These are phyloP conservation scores for Zoanthus solanderi DNA, from an alignment of 92 coral and sea anemone genomes.

Conservation along the genomic window DNA sequence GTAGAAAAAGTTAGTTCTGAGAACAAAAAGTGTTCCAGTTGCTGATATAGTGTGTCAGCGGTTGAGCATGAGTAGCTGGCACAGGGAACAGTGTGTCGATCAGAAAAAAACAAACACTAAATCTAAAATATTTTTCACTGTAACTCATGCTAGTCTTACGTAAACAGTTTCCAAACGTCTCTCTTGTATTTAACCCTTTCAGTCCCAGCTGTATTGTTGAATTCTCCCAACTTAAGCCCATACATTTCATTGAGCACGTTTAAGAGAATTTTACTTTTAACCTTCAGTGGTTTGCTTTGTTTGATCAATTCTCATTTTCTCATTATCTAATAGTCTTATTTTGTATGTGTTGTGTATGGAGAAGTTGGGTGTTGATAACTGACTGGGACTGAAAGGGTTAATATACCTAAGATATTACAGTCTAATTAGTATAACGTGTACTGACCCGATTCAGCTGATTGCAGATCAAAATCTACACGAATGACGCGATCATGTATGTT, in stretches of 20 bases:
- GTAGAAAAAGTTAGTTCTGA: neutral
- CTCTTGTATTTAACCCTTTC: too few species aligned
- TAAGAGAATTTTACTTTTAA: too few species aligned
- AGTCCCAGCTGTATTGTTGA: neutral
- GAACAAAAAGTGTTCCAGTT: neutral
- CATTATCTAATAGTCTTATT: too few species aligned
- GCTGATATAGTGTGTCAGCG: neutral
- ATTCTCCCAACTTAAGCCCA: too few species aligned
- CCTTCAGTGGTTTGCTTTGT: too few species aligned
- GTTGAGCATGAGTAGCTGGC: neutral
- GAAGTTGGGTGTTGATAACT: too few species aligned
- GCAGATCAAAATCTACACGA: constrained; percentile 1
- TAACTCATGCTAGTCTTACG: neutral
- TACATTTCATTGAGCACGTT: too few species aligned
- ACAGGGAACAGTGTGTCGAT: too few species aligned
- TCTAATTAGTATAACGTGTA: neutral
- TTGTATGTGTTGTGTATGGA: too few species aligned
- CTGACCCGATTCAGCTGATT: neutral
- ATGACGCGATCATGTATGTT: neutral
- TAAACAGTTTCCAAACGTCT: neutral
- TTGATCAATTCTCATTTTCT: too few species aligned
- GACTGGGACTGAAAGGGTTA: neutral
- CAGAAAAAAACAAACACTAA: too few species aligned
- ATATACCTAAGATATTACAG: neutral
- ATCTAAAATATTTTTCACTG: too few species aligned